phyloP scores from a whole-genome alignment of 2,797 vertebrate genomes.

The Cebuella pygmaea region DNA sequence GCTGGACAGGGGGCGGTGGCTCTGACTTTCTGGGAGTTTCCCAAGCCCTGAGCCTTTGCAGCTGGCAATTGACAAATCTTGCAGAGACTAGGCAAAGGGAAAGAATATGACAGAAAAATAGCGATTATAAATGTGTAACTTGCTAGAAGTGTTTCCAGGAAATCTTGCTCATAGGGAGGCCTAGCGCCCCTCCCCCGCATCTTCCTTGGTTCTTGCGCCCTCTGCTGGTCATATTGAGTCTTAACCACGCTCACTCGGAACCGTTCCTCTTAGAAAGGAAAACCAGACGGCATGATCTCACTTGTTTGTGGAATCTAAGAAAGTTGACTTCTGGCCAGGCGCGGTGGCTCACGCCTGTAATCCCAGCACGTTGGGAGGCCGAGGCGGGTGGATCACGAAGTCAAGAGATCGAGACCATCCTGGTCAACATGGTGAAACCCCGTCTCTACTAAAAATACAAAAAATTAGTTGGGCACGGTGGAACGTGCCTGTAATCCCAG shows the following conservation, averaged over 20 bases:
- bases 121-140: slow-evolving; percentile 54
- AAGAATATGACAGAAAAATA: slow-evolving; percentile 57
- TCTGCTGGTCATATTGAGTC: slow-evolving; percentile 70
- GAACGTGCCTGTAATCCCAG: too few species aligned
- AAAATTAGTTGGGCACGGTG: too few species aligned
- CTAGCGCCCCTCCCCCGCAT: background rate
- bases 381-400: too few species aligned
- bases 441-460: too few species aligned
- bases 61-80: slow-evolving; percentile 59
- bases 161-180: background rate
- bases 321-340: too few species aligned
- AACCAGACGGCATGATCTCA: background rate
- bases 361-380: too few species aligned
- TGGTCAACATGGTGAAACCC: too few species aligned
- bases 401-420: too few species aligned
- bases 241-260: background rate
- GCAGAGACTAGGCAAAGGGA: slow-evolving; percentile 34
- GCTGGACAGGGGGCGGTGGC: background rate
- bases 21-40: slow-evolving; percentile 64
- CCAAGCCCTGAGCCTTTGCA: slow-evolving; percentile 67
- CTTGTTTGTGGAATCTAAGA: background rate
- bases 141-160: slow-evolving; percentile 58
- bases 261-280: background rate
- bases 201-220: slow-evolving; percentile 59
- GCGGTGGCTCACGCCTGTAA: too few species aligned